Evolutionary conservation across 2,797 vertebrate species (phyloP), one percentile per base, ranked within the genome.

Genomic region (Rhincodon typus): DNA sequence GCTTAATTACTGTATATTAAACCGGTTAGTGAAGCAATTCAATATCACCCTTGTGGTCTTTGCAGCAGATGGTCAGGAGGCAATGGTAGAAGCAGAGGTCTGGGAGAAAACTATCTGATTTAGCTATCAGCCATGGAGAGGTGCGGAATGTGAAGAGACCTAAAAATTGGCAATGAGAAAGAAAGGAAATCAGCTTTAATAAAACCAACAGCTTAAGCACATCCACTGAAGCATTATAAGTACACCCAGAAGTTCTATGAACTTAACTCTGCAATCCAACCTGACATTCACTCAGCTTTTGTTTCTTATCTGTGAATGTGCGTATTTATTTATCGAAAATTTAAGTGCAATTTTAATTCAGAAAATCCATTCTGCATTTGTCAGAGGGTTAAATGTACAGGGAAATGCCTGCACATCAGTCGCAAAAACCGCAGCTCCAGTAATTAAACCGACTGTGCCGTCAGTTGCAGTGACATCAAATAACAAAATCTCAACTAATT

Each of bases 401-500:
- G 62, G 21, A 69, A 62, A 42, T 93, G n/a, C 90, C n/a, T 38
- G n/a, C 66, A 69, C 57, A 67, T n/a, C 62, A 67, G 34, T 67
- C 1, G 30, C 19, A 8, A 62, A 42, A 25, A 69, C 66, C 27
- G 38, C 90, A 69, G n/a, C 90, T 42, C 21, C 17, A 69, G n/a
- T 93, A 93, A 93, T 93, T 93, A 93, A 93, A 93, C 62, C 90
- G 66, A 93, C 66, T 93, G n/a, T 93, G n/a, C 90, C 66, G 69
- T 93, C 90, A 93, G 66, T 69, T 21, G 38, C 96, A 97, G 97
- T 97, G 96, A 97, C 96, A 96, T 95, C 3, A 96, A 97, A 97
- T 97, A 97, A 97, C 97, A 96, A 96, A 5, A 34, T 90, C 96
- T 94, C 95, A 46, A 96, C 96, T 97, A 97, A 97, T 97, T 97